Conservation (phyloP, 1,140 invertebrate genomes). For the Homalodisca vitripennis region DNA sequence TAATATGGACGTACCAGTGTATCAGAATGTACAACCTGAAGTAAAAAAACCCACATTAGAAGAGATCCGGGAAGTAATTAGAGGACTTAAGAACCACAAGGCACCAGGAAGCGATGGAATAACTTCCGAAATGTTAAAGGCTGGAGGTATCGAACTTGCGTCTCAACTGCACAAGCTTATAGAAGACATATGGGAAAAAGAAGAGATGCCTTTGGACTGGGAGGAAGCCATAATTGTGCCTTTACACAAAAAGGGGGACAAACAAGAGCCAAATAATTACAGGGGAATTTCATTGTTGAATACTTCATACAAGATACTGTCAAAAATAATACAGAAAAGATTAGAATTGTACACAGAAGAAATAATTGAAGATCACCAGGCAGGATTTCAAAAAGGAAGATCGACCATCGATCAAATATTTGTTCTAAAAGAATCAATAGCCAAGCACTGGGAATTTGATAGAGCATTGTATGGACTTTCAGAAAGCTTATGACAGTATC, state of each 20-base stretch:
- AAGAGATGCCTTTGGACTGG: constrained; percentile 18
- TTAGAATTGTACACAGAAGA: constrained; percentile 23
- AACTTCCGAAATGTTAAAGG: constrained; percentile 10
- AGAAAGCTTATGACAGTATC: constrained; percentile 33
- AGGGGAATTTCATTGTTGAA: constrained; percentile 33
- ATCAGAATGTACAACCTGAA: background rate
- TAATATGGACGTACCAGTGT: background rate
- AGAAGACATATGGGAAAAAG: background rate
- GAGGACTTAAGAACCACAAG: constrained; percentile 1
- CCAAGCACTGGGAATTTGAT: constrained; percentile 31
- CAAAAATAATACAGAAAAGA: constrained; percentile 27
- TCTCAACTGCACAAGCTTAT: background rate
- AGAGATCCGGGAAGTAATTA: background rate
- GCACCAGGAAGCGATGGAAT: background rate
- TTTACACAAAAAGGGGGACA: constrained; percentile 35
- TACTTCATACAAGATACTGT: constrained; percentile 31
- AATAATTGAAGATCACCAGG: constrained; percentile 33
- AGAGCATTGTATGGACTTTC: constrained; percentile 43
- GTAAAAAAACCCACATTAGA: background rate
- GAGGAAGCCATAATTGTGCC: constrained; percentile 3
- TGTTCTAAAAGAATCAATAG: constrained; percentile 27
- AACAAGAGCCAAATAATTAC: constrained; percentile 30
- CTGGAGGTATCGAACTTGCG: background rate
- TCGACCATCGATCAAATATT: constrained; percentile 35
- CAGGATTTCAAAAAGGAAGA: constrained; percentile 29